Evolutionary conservation across 2,113 vertebrate species (phyloP), one percentile per base, ranked within the genome.

Genomic region (Bostrychus sinensis): DNA sequence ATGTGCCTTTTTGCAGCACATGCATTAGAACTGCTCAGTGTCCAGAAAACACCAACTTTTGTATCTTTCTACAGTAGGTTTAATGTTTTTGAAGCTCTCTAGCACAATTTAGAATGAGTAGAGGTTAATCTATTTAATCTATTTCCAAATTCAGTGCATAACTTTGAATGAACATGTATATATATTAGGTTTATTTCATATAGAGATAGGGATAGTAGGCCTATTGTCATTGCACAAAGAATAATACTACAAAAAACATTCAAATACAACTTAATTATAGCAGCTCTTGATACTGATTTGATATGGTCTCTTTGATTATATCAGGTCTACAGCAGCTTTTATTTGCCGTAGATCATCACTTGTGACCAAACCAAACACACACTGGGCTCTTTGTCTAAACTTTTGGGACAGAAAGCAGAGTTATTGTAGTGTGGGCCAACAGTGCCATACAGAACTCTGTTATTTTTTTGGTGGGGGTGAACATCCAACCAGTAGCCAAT

Each of bases 311-410:
- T n/a, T n/a, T n/a, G n/a, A n/a, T n/a, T n/a, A n/a, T n/a, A n/a
- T n/a, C n/a, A n/a, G n/a, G n/a, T n/a, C n/a, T n/a, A n/a, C n/a
- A n/a, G n/a, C n/a, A n/a, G n/a, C 60, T 66, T 59, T 7, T 32
- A 5, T 32, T 32, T 32, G 30, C 8, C 74, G 65, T 68, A 53
- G 72, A 62, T 58, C 32, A 75, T 82, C 70, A 45, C 68, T 86
- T 72, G 76, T 89, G 60, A 55, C 56, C 56, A 20, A 54, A 69
- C 54, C 59, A 11, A 37, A 62, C 61, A 61, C 56, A 93, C 89
- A 92, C 86, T 73, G 10, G 62, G 70, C 50, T 77, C 87, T 91
- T 92, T 92, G 91, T 92, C 70, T 22, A 0, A 51, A 57, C 32
- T 78, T 75, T 78, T 56, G 73, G 77, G 56, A 63, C 54, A 67